Evolutionary conservation across 2,888 invertebrate species (phyloP), one percentile per base, ranked within the genome.

Genomic region (Sarcophaga rosellei): DNA sequence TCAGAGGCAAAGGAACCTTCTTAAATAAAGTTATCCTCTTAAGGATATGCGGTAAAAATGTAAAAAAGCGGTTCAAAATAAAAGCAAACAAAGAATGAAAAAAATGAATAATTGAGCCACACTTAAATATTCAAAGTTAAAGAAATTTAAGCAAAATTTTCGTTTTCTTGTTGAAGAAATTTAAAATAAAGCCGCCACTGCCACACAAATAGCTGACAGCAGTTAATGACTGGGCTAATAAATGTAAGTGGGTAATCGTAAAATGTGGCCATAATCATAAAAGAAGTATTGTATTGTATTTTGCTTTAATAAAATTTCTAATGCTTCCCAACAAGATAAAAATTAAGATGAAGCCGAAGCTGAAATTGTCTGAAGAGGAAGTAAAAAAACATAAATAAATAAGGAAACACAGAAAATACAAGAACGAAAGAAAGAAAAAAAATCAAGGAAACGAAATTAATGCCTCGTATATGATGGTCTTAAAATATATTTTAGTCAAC

Each of bases 401-500:
- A 23, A 44, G 21, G 23, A 59, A 25, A 57, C 8, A 23, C 59
- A 59, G 45, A 44, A 65, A 35, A 69, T 53, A 69, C 44, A 57
- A 63, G 35, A 65, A 68, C 65, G 10, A 69, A 68, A 44, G 53
- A 15, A 44, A 20, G 4, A 45, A 74, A 63, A 68, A 59, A 72
- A 44, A 63, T 68, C n/a, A 70, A 63, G 12, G 44, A 69, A 75
- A 63, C 35, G n/a, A 65, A 35, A 63, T 53, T 35, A 62, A 86
- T 75, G 68, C 84, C 83, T 68, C 74, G 25, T 57, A 78, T 75
- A 84, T 78, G 84, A 86, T 74, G 74, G 84, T 78, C 84, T 81
- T 78, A 75, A 81, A 69, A 77, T 70, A 66, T 86, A 86, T 70
- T 86, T 86, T 61, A 81, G 74, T 81, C 77, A 81, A 75, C 78